phyloP scores from a whole-genome alignment of 1,140 invertebrate genomes.

The Drosophila quadrilineata region DNA sequence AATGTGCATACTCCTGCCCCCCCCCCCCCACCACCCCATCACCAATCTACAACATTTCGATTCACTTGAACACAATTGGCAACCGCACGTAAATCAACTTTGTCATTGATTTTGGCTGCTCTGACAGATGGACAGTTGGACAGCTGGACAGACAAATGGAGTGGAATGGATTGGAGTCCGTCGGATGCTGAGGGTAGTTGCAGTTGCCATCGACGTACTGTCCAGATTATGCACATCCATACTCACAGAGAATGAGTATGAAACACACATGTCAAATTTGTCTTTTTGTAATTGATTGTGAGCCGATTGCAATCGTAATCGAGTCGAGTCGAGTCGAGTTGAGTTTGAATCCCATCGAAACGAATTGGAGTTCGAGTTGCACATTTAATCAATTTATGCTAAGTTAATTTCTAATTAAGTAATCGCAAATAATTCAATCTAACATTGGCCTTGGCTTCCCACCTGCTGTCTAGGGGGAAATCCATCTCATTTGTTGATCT shows the following conservation, averaged over 20 bases:
- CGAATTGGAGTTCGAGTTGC: no score
- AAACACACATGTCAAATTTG: constrained; percentile 58
- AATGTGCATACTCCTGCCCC: not conserved
- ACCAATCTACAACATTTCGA: constrained; percentile 41
- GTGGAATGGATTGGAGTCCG: not conserved
- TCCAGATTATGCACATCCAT: constrained; percentile 61
- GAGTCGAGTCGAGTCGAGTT: constrained; percentile 8
- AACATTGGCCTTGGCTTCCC: constrained; percentile 48
- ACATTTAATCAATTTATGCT: constrained; percentile 76
- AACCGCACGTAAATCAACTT: constrained; percentile 76
- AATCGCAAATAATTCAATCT: constrained; percentile 11
- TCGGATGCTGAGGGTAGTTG: constrained; percentile 31
- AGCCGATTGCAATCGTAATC: constrained; percentile 32
- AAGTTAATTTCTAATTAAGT: constrained; percentile 26
- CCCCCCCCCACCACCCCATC: no score
- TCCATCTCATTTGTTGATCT: constrained; percentile 3
- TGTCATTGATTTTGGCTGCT: constrained; percentile 65
- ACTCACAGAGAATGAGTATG: constrained; percentile 11
- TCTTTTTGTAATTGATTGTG: constrained; percentile 74
- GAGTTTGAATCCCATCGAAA: constrained; percentile 1
- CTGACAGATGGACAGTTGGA: constrained; percentile 25
- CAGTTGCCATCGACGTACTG: constrained; percentile 59
- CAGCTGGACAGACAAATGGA: not conserved
- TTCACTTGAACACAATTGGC: constrained; percentile 65
- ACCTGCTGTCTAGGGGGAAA: constrained; percentile 21